Percentiles rank a stretch among this genome's conserved stretches.
Conservation (phyloP, 2,888 invertebrate genomes). For the Xanthorhoe designata region DNA sequence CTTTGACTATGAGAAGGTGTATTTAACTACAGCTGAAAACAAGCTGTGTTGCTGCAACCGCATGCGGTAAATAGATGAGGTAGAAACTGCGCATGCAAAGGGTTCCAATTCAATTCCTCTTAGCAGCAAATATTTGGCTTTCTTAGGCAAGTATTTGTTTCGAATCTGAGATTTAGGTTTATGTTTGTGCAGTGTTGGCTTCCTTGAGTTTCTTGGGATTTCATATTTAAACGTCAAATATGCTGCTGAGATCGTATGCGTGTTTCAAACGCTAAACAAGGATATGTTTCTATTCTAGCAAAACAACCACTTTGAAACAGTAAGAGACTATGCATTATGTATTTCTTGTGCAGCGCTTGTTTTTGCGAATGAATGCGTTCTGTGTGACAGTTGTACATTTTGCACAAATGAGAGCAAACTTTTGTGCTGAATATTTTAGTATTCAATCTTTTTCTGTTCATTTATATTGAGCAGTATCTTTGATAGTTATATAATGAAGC, state of each 20-base stretch:
- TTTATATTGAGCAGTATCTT: constrained; percentile 16
- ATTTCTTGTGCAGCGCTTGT: constrained; percentile 35
- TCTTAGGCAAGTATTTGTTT: constrained; percentile 44
- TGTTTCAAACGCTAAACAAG: constrained; percentile 29
- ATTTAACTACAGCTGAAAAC: constrained; percentile 23
- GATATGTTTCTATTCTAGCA: constrained; percentile 30
- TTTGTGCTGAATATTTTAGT: constrained; percentile 32
- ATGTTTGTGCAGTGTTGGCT: constrained; percentile 39
- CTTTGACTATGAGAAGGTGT: constrained; percentile 30
- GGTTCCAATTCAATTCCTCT: constrained; percentile 37
- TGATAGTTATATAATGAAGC: constrained; percentile 17
- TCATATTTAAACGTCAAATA: constrained; percentile 41
- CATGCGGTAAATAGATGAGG: constrained; percentile 9
- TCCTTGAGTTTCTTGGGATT: constrained; percentile 33
- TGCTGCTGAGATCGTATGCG: constrained; percentile 33
- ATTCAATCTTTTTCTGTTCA: background rate
- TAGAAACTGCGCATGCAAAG: constrained; percentile 39
- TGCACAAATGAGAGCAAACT: constrained; percentile 24
- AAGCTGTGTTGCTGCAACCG: constrained; percentile 25
- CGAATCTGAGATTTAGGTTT: constrained; percentile 36
- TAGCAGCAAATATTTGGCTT: constrained; percentile 39
- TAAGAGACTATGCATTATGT: constrained; percentile 35
- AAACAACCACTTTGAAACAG: constrained; percentile 31
- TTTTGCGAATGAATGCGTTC: constrained; percentile 35
- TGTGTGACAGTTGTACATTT: constrained; percentile 33